Evolutionary conservation across 2,888 invertebrate genomes (phyloP).

Genomic region (Melangyna quadrimaculata): DNA sequence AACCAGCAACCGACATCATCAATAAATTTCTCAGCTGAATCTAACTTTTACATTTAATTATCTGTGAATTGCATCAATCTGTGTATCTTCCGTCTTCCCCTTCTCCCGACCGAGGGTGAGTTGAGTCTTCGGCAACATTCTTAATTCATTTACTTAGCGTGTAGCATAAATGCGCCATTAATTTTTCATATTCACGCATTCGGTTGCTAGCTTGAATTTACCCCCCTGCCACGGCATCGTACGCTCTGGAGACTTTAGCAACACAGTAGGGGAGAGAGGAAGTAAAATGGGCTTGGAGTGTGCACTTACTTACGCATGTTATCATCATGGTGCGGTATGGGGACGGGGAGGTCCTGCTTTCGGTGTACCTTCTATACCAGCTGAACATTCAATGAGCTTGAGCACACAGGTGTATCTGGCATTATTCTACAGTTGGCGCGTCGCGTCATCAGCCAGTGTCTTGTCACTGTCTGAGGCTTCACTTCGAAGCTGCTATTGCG

Average conservation of each 20-base stretch:
- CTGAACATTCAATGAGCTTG: slow-evolving; percentile 30
- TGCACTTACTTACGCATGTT: slow-evolving; percentile 65
- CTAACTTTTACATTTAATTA: slow-evolving; percentile 72
- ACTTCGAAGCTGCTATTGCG: slow-evolving; percentile 14
- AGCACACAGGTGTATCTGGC: slow-evolving; percentile 57
- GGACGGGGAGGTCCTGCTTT: not conserved
- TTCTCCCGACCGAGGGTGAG: not conserved
- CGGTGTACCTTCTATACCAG: slow-evolving; percentile 1
- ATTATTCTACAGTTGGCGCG: slow-evolving; percentile 32
- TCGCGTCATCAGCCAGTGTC: slow-evolving; percentile 47
- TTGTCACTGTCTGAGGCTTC: slow-evolving; percentile 45
- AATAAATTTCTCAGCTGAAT: slow-evolving; percentile 71
- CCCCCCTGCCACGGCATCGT: no score
- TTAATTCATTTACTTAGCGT: slow-evolving; percentile 70
- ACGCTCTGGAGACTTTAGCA: not conserved
- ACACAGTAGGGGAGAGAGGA: not conserved
- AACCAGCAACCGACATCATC: slow-evolving; percentile 65
- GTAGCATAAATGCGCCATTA: slow-evolving; percentile 68
- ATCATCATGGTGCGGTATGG: slow-evolving; percentile 15
- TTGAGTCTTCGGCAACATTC: slow-evolving; percentile 38
- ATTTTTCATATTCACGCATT: slow-evolving; percentile 72
- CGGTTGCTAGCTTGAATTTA: slow-evolving; percentile 24
- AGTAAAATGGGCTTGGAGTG: slow-evolving; percentile 10
- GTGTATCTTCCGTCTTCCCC: not conserved
- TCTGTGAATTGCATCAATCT: slow-evolving; percentile 72